A percentile compares a stretch with the other conserved stretches of the same genome.
Conservation (phyloP, 2,113 vertebrate genomes). For the Lota lota region DNA sequence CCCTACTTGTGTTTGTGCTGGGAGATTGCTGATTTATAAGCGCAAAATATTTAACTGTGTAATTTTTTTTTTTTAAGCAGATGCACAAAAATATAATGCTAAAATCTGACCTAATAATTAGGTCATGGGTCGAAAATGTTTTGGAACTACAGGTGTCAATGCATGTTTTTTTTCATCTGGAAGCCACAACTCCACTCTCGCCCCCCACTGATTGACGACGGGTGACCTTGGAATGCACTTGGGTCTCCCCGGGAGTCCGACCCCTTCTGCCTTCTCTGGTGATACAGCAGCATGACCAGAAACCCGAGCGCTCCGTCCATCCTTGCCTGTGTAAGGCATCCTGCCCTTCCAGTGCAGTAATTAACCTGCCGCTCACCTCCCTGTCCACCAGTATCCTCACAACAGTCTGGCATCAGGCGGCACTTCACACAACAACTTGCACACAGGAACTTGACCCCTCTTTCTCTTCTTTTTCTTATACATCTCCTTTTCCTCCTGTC, state of each 20-base stretch:
- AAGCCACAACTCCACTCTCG: too few species aligned
- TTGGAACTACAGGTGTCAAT: too few species aligned
- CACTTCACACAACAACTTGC: slow-evolving; percentile 70
- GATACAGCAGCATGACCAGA: slow-evolving; percentile 21
- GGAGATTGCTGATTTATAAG: too few species aligned
- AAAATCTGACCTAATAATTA: too few species aligned
- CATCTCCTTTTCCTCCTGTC: slow-evolving; percentile 17
- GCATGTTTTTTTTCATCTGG: too few species aligned
- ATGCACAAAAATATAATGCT: too few species aligned
- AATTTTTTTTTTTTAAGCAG: too few species aligned
- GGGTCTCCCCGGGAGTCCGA: slow-evolving; percentile 28
- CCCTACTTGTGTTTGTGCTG: too few species aligned
- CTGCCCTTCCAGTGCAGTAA: slow-evolving; percentile 66
- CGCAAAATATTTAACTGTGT: too few species aligned
- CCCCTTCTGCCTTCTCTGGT: slow-evolving; percentile 42
- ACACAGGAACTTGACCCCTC: slow-evolving; percentile 55
- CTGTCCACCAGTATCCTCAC: slow-evolving; percentile 60
- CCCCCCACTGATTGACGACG: not conserved
- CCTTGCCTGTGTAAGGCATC: slow-evolving; percentile 68
- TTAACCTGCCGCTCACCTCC: slow-evolving; percentile 72
- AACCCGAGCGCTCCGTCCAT: slow-evolving; percentile 60
- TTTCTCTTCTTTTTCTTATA: slow-evolving; percentile 11
- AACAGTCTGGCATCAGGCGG: slow-evolving; percentile 63
- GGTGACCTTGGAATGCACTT: slow-evolving; percentile 31
- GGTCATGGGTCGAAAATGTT: too few species aligned